Base-by-base conservation (phyloP, 2,797 vertebrate genomes). In the Notolepis coatsorum region DNA sequence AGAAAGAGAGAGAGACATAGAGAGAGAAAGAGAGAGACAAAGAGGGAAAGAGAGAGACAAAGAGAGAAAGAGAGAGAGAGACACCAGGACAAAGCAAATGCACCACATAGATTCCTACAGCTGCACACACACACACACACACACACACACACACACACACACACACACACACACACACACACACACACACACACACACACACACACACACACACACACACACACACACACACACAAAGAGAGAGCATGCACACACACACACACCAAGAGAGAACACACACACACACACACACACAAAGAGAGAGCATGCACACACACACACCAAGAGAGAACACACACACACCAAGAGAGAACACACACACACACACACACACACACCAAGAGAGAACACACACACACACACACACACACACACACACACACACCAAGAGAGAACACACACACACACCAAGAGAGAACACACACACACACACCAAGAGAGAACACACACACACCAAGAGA, bases 361-460 rank as follows among this genome's bases (percentile, higher is more conserved):
- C 25, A 51, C 45, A 35, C 23, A 21, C 31, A 47, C 7, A 13
- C 23, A 15, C 10, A 18, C 46, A 35, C 48, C n/a, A n/a, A n/a
- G n/a, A n/a, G n/a, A n/a, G n/a, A n/a, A 10, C 58, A 48, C 18
- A 27, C 27, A 59, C 18, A 39, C 47, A 28, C 46, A 28, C 25
- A 17, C 24, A 30, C 24, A 30, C 33, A 53, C 50, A 53, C 39
- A 56, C 53, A 30, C 24, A 37, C 15, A 24, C 12, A 52, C 17
- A 37, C 7, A 37, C 49, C n/a, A n/a, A n/a, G n/a, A n/a, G n/a
- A n/a, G 24, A 8, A 38, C 50, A 35, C 8, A 25, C 13, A 48
- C 45, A 48, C 24, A 50, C n/a, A n/a, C n/a, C n/a, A n/a, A n/a
- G n/a, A n/a, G n/a, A n/a, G 12, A 38, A n/a, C n/a, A n/a, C n/a